Base-by-base conservation (phyloP, 1,140 invertebrate genomes). In the Lepidurus packardi region DNA sequence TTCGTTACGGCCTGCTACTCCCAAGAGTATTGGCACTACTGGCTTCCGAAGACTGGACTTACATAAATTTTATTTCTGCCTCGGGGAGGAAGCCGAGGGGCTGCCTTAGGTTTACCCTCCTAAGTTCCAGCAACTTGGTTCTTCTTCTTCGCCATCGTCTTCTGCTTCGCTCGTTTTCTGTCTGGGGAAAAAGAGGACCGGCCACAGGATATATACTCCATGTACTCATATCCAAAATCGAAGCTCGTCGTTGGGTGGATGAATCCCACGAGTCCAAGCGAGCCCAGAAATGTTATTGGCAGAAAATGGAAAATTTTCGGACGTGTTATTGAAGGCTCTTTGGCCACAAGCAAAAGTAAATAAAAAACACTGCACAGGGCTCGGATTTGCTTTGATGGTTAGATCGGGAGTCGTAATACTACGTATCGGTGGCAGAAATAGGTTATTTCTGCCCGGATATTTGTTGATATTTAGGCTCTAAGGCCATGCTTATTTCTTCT, bases 61-160 rank as follows among this genome's bases (percentile, higher is more conserved):
- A 47, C 45, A 65, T 65, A 65, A 13, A 65, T 65, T 65, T 65
- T 65, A 65, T 65, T 65, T 65, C 53, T 65, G 53, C 5, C 53
- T 21, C 21, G 8, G 53, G 16, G 53, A 9, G 16, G 53, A 13
- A n/a, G 8, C 16, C n/a, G 53, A n/a, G 53, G 6, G 16, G n/a
- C 53, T 65, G 8, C 16, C 53, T 65, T 65, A 34, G 53, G 7
- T 65, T 65, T 65, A 65, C 21, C 13, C n/a, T 16, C 53, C 13
- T 34, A 34, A 34, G 34, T 34, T 34, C 4, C 34, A 13, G 53
- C 53, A 65, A 21, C 16, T 13, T 21, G 16, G 53, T 65, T 21
- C 9, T 13, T 65, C 21, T 65, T 16, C 13, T 16, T 65, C 21
- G 1, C 21, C 8, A 16, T 34, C 34, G 34, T 34, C 53, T 13